Percentiles rank a stretch among this genome's conserved stretches.
phyloP scores from a whole-genome alignment of 2,113 vertebrate genomes.

The Patagioenas fasciata region DNA sequence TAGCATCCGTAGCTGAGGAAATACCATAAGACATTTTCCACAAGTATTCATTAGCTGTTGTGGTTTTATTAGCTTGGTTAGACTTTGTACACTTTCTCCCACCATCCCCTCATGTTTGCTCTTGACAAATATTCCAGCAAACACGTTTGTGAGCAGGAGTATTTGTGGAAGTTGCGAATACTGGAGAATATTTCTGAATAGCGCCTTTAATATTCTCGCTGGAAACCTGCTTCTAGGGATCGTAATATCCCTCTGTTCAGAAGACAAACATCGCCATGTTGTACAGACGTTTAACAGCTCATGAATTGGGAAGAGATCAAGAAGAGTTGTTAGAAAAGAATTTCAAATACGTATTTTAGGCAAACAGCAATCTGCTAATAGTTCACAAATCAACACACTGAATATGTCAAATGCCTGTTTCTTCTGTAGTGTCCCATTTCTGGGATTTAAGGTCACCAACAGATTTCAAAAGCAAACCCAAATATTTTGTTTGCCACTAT shows the following conservation, averaged over 20 bases:
- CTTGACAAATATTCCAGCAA: conserved; percentile 44
- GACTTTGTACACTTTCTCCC: conserved; percentile 14
- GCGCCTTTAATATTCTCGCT: conserved; percentile 1
- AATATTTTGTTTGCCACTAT: background rate
- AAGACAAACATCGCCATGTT: background rate
- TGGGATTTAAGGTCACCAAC: background rate
- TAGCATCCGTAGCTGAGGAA: background rate
- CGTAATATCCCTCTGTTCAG: background rate
- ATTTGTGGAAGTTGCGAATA: background rate
- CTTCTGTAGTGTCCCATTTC: background rate
- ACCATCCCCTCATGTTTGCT: background rate
- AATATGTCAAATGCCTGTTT: background rate
- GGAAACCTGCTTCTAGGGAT: conserved; percentile 13
- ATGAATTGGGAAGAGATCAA: conserved; percentile 24
- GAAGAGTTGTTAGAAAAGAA: conserved; percentile 27
- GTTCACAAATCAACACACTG: conserved; percentile 26
- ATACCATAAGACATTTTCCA: background rate
- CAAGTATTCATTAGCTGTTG: conserved; percentile 33
- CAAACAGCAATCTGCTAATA: conserved; percentile 46
- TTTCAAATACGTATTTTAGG: conserved; percentile 47
- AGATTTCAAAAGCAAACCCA: background rate
- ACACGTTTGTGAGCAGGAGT: background rate
- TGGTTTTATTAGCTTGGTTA: conserved; percentile 24
- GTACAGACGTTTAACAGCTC: conserved; percentile 1
- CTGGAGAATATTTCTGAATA: conserved; percentile 31